Conservation (phyloP, 1,140 invertebrate species). For the Portunus trituberculatus region DNA sequence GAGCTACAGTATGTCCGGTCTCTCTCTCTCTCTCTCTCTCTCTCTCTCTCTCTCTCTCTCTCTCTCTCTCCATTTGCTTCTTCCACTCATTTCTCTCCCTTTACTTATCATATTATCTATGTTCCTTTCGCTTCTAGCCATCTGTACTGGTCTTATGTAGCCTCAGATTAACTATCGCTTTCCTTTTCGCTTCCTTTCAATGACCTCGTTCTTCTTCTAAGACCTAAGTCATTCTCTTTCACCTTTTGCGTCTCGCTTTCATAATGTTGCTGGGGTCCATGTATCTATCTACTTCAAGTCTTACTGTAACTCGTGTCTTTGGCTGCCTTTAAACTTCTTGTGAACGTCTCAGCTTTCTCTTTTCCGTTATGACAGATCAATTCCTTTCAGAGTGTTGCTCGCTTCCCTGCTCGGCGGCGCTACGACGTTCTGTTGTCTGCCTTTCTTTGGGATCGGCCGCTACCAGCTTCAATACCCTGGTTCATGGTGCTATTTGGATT, state of each 20-base stretch:
- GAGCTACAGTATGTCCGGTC: no score
- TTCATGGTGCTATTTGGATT: slow-evolving; percentile 36
- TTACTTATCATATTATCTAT: neutral
- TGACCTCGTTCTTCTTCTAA: no score
- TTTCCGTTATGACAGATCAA: neutral
- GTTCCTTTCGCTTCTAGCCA: neutral
- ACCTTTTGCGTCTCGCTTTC: no score
- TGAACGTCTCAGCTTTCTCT: neutral
- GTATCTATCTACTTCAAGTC: no score
- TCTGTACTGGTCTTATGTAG: neutral
- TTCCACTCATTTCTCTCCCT: neutral
- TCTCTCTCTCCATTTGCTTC: neutral
- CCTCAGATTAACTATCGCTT: no score
- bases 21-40: no score
- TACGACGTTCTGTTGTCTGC: neutral
- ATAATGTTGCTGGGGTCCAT: no score
- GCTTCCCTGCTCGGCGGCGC: neutral
- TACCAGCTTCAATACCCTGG: slow-evolving; percentile 41
- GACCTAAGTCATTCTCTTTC: no score
- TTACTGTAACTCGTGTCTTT: neutral
- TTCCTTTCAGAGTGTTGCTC: neutral
- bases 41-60: no score
- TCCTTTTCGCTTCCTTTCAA: no score
- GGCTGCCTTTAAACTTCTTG: neutral
- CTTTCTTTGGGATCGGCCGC: slow-evolving; percentile 25